phyloP scores from a whole-genome alignment of 2,888 invertebrate species.

The Pomacea canaliculata region DNA sequence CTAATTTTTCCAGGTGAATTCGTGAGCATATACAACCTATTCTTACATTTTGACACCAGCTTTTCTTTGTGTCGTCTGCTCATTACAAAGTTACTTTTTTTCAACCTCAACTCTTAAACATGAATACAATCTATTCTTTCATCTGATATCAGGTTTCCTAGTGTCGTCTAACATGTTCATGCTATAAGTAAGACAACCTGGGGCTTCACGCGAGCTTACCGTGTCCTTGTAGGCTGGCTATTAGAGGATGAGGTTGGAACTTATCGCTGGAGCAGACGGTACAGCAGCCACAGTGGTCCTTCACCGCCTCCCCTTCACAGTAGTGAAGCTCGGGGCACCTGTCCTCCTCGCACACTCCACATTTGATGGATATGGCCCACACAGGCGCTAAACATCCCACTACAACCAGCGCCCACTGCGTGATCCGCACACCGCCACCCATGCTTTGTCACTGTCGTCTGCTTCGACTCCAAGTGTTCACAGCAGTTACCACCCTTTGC shows the following conservation, averaged over 20 bases:
- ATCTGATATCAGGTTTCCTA: too few relatives aligned
- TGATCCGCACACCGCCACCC: constrained; percentile 2
- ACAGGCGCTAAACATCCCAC: neutral
- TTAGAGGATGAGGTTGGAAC: constrained; percentile 46
- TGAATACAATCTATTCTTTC: too few relatives aligned
- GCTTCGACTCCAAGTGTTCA: neutral
- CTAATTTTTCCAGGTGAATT: too few relatives aligned
- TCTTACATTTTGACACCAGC: too few relatives aligned
- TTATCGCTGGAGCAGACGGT: constrained; percentile 52
- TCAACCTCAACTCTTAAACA: too few relatives aligned
- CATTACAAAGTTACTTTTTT: too few relatives aligned
- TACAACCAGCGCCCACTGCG: neutral
- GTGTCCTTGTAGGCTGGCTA: constrained; percentile 18
- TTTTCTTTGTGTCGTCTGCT: too few relatives aligned
- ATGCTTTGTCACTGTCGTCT: constrained; percentile 1
- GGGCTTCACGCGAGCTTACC: constrained; percentile 17
- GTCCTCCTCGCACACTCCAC: constrained; percentile 40
- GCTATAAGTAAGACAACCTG: neutral
- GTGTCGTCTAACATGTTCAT: too few relatives aligned
- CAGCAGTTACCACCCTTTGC: neutral
- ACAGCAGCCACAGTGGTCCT: constrained; percentile 60
- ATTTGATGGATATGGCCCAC: constrained; percentile 19
- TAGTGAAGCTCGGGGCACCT: constrained; percentile 52
- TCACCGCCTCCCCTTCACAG: constrained; percentile 53
- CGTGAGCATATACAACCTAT: too few relatives aligned